Base-by-base conservation (phyloP, 1,140 invertebrate species). In the Platyura marginata region DNA sequence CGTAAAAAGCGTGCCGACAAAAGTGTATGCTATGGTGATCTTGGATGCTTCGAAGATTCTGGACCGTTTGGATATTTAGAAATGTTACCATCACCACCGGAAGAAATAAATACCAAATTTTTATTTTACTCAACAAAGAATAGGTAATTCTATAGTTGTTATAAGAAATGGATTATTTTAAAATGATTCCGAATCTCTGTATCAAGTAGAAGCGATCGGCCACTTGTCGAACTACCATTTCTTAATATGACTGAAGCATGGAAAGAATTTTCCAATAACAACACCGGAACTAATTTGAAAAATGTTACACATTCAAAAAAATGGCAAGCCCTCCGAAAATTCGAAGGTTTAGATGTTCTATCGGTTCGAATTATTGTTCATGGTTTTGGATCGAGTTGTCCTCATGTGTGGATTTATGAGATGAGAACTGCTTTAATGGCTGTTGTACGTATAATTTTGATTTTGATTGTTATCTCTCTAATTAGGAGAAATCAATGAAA, bases 11-110 rank as follows among this genome's bases (percentile, higher is more conserved):
- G 79, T 46, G 75, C 77, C 10, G 68, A 74, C 13, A 75, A 78
- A 38, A 74, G 76, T 9, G 79, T 91, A 1, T 96, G 92, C 55
- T 96, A 95, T 55, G 75, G 75, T 2, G 81, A 89, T 42, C 68
- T 94, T n/a, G 91, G 91, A 4, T 96, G 92, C 54, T 95, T 94
- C 62, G 80, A 85, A 49, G 86, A 91, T 49, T 79, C 84, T 2
- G 86, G 86, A 0, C 85, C 88, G 0, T 95, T 92, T 59, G 81
- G 84, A 44, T 93, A 93, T 57, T 57, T 93, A 49, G 86, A 91
- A 59, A 84, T 90, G 64, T 58, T 92, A 11, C 91, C 89, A 2
- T 79, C 81, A 25, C 66, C 78, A n/a, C 91, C 86, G 0, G 78
- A 88, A 55, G 84, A 89, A 48, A 83, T 95, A 41, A 75, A 77